Evolutionary conservation across 2,797 vertebrate species (phyloP).

Genomic region (Euthynnus affinis): DNA sequence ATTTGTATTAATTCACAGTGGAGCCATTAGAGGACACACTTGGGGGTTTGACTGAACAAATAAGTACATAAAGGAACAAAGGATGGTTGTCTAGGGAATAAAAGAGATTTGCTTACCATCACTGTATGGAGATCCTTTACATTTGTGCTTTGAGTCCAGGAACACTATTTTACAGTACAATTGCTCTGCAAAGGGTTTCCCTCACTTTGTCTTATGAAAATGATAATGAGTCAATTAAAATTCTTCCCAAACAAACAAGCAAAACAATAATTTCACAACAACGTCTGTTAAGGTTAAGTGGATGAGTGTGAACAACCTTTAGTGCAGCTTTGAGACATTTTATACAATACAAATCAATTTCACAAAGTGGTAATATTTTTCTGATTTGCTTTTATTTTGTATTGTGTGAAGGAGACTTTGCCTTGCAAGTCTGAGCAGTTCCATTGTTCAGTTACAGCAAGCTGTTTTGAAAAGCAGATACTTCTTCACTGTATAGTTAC

Average conservation of each 20-base stretch:
- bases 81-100: background rate
- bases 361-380: conserved; percentile 21
- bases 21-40: conserved; percentile 21
- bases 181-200: too few species aligned
- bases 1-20: conserved; percentile 35
- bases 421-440: background rate
- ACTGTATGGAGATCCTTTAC: conserved; percentile 2
- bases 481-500: background rate
- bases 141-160: background rate
- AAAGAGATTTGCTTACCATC: conserved; percentile 1
- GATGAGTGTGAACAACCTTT: conserved; percentile 1
- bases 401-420: background rate
- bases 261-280: background rate
- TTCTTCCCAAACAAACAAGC: too few species aligned
- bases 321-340: conserved; percentile 15
- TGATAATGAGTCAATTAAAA: too few species aligned
- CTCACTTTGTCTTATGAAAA: too few species aligned
- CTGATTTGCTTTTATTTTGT: conserved; percentile 22
- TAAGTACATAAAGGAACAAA: conserved; percentile 17
- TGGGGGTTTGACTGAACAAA: conserved; percentile 8
- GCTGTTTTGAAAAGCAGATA: conserved; percentile 12
- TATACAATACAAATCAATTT: background rate
- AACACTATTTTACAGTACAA: too few species aligned
- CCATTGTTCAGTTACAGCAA: background rate
- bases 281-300: background rate